A percentile compares a stretch with the other conserved stretches of the same genome.
Evolutionary conservation across 2,113 vertebrate genomes (phyloP).

Genomic region (Hypomesus transpacificus): DNA sequence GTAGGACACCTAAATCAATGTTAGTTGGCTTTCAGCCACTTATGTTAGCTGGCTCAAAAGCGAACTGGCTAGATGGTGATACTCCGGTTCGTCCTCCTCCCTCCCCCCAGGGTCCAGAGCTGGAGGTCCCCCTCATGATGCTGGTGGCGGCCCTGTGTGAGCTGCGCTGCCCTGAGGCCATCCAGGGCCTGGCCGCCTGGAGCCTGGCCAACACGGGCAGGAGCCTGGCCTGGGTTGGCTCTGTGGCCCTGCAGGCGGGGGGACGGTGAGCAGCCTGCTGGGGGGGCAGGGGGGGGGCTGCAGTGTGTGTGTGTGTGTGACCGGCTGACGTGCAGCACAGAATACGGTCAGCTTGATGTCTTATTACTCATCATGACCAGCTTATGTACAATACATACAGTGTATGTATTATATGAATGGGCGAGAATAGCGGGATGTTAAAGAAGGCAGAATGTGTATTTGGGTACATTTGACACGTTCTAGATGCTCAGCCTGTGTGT

Average conservation of each 20-base stretch:
- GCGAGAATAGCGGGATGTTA: not conserved
- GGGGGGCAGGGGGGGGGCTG: not conserved
- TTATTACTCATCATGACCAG: no score
- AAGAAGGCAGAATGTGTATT: not conserved
- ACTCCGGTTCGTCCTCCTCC: no score
- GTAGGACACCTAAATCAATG: not conserved
- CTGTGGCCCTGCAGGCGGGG: conserved; percentile 92
- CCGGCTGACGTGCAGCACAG: no score
- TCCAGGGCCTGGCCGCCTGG: conserved; percentile 93
- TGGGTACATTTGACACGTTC: not conserved
- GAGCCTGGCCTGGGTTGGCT: conserved; percentile 86
- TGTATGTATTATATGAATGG: not conserved
- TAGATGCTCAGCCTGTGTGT: conserved; percentile 5
- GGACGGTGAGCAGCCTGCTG: conserved; percentile 75
- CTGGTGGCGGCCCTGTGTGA: conserved; percentile 94
- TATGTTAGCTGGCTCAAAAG: not conserved
- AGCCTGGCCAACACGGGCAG: conserved; percentile 80
- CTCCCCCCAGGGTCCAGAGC: conserved; percentile 79
- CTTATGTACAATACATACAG: no score
- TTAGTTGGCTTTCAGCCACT: no score
- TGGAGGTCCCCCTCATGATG: conserved; percentile 91
- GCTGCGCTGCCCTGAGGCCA: conserved; percentile 93
- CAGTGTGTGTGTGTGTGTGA: not conserved
- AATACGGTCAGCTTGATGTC: no score
- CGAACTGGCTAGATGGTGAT: no score